These are phyloP conservation scores for Dendrolimus houi DNA, from an alignment of 2,888 invertebrate genomes.

Conservation along the genomic window DNA sequence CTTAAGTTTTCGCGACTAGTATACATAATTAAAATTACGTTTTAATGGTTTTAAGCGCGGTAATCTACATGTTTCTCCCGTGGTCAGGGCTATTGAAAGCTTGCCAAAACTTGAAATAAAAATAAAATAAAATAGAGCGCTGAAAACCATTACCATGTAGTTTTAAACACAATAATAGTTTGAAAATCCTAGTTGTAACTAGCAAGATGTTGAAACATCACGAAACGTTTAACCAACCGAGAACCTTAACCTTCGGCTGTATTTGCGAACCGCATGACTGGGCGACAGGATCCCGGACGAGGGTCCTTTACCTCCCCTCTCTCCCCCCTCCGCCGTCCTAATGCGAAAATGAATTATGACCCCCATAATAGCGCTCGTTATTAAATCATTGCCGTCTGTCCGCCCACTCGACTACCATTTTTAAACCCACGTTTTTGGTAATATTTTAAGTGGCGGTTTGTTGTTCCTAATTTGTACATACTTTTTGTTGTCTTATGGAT, in stretches of 20 bases:
- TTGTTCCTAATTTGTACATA: neutral
- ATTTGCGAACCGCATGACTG: constrained; percentile 18
- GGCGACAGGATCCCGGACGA: constrained; percentile 13
- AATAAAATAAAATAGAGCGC: too few relatives aligned
- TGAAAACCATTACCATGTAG: too few relatives aligned
- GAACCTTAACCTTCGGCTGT: neutral
- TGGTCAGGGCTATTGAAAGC: too few relatives aligned
- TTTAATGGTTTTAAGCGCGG: too few relatives aligned
- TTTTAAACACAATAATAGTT: too few relatives aligned
- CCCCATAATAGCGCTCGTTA: constrained; percentile 40
- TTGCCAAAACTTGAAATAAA: too few relatives aligned
- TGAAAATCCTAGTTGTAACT: too few relatives aligned
- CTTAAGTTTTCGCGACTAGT: too few relatives aligned
- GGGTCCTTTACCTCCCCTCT: constrained; percentile 12
- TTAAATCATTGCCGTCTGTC: constrained; percentile 31
- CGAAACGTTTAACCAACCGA: neutral
- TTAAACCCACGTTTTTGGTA: neutral
- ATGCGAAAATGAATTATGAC: constrained; percentile 51
- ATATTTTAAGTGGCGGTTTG: neutral
- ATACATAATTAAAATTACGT: too few relatives aligned
- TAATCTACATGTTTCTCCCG: too few relatives aligned
- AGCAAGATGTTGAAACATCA: too few relatives aligned
- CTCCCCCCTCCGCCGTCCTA: constrained; percentile 18
- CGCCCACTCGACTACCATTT: neutral
- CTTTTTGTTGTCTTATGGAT: neutral